Conservation (phyloP, 2,113 vertebrate species). For the Gavia stellata region DNA sequence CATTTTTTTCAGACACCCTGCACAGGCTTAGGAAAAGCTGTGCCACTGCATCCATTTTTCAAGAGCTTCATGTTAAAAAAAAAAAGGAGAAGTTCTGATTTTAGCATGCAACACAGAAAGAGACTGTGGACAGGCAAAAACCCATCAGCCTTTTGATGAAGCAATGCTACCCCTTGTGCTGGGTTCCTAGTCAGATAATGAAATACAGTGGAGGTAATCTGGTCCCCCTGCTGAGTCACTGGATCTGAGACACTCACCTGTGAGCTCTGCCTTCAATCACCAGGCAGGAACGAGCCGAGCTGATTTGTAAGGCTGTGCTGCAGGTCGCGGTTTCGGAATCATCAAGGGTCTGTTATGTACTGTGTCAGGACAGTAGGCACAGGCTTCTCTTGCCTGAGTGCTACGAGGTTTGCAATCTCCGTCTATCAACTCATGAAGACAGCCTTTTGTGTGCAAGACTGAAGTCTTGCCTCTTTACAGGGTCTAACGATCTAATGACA, state of each 20-base stretch:
- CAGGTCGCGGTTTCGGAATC: background rate
- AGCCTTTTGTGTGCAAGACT: background rate
- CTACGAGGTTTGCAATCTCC: background rate
- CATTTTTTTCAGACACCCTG: background rate
- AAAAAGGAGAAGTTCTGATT: background rate
- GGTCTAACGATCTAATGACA: background rate
- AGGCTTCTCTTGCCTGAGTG: background rate
- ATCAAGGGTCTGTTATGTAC: background rate
- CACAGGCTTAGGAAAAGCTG: background rate
- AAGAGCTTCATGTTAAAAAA: background rate
- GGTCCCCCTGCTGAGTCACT: background rate
- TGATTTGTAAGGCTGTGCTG: background rate
- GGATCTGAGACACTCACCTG: background rate
- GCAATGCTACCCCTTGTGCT: background rate
- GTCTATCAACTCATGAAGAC: background rate
- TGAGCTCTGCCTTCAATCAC: background rate
- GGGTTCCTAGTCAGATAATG: background rate
- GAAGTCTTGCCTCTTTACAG: background rate
- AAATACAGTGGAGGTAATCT: background rate
- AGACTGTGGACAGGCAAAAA: background rate
- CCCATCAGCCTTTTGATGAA: background rate
- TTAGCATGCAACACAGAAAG: background rate
- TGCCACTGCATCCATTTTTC: background rate
- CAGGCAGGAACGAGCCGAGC: background rate
- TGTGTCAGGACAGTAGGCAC: rapidly evolving